Conservation (phyloP, 2,888 invertebrate genomes). For the Serrognathus titanus region DNA sequence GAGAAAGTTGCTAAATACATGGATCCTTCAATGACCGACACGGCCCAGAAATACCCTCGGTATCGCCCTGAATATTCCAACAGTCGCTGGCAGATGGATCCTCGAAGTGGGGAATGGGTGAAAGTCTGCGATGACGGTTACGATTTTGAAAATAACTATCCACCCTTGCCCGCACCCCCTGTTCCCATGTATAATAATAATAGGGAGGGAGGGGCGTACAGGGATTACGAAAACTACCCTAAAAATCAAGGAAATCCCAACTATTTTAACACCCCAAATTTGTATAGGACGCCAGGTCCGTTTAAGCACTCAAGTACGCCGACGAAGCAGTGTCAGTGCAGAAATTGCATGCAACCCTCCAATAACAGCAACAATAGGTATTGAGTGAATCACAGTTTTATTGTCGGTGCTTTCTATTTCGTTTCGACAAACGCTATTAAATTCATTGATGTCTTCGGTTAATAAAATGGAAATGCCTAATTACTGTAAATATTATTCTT, state of each 20-base stretch:
- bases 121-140: slow-evolving; percentile 29
- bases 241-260: slow-evolving; percentile 8
- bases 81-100: slow-evolving; percentile 34
- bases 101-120: slow-evolving; percentile 36
- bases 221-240: slow-evolving; percentile 13
- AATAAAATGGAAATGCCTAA: too few relatives aligned
- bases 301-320: slow-evolving; percentile 3
- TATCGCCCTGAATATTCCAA: slow-evolving; percentile 11
- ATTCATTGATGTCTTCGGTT: too few relatives aligned
- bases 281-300: slow-evolving; percentile 7
- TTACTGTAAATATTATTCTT: too few relatives aligned
- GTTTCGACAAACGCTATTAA: too few relatives aligned
- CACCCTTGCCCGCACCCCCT: slow-evolving; percentile 26
- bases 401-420: too few relatives aligned
- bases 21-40: slow-evolving; percentile 24
- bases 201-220: slow-evolving; percentile 5
- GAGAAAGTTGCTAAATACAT: slow-evolving; percentile 28
- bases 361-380: slow-evolving; percentile 3
- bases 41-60: slow-evolving; percentile 19
- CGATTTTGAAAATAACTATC: slow-evolving; percentile 28
- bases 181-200: slow-evolving; percentile 7
- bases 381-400: background rate
- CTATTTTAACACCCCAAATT: slow-evolving; percentile 11
- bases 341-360: slow-evolving; percentile 7
- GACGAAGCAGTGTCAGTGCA: slow-evolving; percentile 13